A percentile compares a stretch with the other conserved stretches of the same genome.
phyloP scores from a whole-genome alignment of 2,888 invertebrate genomes.

The Hanleya hanleyi region DNA sequence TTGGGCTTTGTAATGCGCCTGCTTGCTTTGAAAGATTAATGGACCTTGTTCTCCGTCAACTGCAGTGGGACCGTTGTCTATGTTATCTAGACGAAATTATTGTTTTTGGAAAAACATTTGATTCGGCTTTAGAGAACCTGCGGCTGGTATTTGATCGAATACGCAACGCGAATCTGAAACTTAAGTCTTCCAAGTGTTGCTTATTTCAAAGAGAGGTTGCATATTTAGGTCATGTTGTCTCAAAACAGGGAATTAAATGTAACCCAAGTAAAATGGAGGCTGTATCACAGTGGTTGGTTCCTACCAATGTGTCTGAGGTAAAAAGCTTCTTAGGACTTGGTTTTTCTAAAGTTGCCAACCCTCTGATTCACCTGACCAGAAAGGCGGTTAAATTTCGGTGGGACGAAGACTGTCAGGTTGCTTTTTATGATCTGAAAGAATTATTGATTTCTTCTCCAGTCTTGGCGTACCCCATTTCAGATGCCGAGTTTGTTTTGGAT shows the following conservation, averaged over 20 bases:
- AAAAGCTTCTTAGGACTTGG: conserved; percentile 18
- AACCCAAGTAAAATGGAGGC: conserved; percentile 13
- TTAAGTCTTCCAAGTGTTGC: conserved; percentile 46
- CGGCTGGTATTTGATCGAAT: no score
- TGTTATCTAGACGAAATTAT: no score
- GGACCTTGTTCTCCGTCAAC: no score
- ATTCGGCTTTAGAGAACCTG: no score
- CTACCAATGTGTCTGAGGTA: conserved; percentile 13
- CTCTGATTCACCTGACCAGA: conserved; percentile 16
- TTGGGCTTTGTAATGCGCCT: no score
- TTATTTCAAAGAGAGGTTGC: conserved; percentile 26
- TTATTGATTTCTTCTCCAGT: conserved; percentile 28
- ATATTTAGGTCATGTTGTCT: conserved; percentile 26
- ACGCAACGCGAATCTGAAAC: conserved; percentile 38
- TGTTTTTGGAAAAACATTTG: no score
- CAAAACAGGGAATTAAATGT: conserved; percentile 6
- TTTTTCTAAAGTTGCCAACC: not conserved
- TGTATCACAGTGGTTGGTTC: not conserved
- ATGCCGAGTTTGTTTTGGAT: conserved; percentile 38
- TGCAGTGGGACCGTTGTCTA: no score
- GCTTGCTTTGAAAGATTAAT: no score
- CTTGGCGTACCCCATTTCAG: conserved; percentile 25
- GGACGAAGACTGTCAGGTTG: conserved; percentile 25
- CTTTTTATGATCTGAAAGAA: conserved; percentile 28
- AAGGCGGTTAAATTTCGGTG: conserved; percentile 28